Evolutionary conservation across 2,888 invertebrate species (phyloP).

Genomic region (Napeogenes sylphis): DNA sequence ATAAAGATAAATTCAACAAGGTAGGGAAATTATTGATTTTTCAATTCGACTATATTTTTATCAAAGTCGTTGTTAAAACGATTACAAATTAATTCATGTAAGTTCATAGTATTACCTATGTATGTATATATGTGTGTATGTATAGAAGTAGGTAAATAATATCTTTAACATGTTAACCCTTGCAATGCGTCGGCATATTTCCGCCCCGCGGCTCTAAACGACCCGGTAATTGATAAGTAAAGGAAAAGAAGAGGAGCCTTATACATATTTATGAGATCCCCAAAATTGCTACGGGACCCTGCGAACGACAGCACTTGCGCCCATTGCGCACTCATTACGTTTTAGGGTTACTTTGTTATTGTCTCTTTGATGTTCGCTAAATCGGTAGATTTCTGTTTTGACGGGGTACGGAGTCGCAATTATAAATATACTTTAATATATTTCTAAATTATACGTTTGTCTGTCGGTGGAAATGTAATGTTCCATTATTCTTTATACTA

Average conservation of each 20-base stretch:
- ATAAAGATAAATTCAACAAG: too few species aligned
- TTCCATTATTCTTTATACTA: too few species aligned
- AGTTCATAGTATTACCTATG: not conserved
- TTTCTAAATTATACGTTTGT: not conserved
- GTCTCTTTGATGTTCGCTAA: constrained; percentile 69
- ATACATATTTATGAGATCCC: constrained; percentile 75
- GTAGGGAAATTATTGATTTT: too few species aligned
- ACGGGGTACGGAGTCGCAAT: not conserved
- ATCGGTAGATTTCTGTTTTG: constrained; percentile 56
- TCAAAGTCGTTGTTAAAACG: too few species aligned
- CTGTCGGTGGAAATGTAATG: not conserved
- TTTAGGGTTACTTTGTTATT: constrained; percentile 73
- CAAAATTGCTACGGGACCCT: constrained; percentile 73
- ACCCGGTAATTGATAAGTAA: constrained; percentile 78
- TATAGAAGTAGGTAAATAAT: not conserved
- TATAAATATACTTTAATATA: not conserved
- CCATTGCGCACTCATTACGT: constrained; percentile 71
- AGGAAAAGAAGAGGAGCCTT: constrained; percentile 74
- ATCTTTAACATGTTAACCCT: constrained; percentile 56
- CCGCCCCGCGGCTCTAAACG: constrained; percentile 64
- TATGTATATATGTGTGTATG: not conserved
- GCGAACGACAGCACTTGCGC: constrained; percentile 73
- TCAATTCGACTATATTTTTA: too few species aligned
- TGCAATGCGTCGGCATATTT: constrained; percentile 52
- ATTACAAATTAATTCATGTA: not conserved